These are phyloP conservation scores for Distichodus sexfasciatus DNA, from an alignment of 2,797 vertebrate species.

Conservation along the genomic window DNA sequence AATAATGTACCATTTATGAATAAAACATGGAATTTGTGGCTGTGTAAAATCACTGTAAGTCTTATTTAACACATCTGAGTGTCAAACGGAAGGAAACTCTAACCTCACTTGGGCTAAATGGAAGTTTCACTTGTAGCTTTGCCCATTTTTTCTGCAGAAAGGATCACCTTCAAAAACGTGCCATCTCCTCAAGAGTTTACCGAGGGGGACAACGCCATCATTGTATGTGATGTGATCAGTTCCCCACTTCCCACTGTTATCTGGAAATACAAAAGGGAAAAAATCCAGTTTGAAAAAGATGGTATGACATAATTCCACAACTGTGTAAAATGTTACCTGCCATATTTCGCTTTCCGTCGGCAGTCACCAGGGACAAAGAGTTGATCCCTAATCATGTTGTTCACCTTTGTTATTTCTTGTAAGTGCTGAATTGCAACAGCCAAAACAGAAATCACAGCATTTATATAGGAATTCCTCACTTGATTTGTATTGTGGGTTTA, in stretches of 20 bases:
- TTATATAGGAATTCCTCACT: neutral
- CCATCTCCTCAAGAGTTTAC: conserved; percentile 95
- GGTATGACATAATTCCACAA: conserved; percentile 73
- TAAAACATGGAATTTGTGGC: too few relatives aligned
- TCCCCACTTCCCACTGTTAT: conserved; percentile 89
- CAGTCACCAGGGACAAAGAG: neutral
- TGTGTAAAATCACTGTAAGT: too few relatives aligned
- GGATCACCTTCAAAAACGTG: conserved; percentile 91
- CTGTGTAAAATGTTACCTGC: conserved; percentile 2
- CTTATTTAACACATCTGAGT: too few relatives aligned
- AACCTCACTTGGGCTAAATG: too few relatives aligned
- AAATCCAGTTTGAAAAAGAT: conserved; percentile 91
- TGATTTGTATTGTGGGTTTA: neutral
- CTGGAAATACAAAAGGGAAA: conserved; percentile 91
- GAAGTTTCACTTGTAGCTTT: neutral
- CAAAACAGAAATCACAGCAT: neutral
- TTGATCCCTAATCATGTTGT: neutral
- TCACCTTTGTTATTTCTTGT: neutral
- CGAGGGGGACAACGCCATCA: conserved; percentile 88
- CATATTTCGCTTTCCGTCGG: neutral
- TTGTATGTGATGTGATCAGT: conserved; percentile 90
- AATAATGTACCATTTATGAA: neutral
- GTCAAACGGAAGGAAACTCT: too few relatives aligned
- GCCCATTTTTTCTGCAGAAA: conserved; percentile 77
- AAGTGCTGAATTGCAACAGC: neutral